phyloP scores from a whole-genome alignment of 2,797 vertebrate species.

The Scomberomorus guttatus region DNA sequence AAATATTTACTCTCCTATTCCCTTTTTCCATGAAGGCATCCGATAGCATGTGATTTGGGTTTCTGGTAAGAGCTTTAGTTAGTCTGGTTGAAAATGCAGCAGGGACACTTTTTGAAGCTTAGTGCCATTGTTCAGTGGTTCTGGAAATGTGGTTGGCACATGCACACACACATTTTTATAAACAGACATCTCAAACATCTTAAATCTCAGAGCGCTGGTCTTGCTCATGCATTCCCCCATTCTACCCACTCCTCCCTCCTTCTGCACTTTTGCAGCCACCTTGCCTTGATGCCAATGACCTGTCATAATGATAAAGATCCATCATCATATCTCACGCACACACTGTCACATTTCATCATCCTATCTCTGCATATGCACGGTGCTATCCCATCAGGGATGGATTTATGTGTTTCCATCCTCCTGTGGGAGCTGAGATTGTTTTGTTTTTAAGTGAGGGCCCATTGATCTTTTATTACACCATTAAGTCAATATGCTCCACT shows the following conservation, averaged over 20 bases:
- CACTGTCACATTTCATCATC: constrained; percentile 66
- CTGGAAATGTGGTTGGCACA: constrained; percentile 74
- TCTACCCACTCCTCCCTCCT: constrained; percentile 10
- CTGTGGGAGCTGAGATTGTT: constrained; percentile 76
- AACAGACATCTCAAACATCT: constrained; percentile 50
- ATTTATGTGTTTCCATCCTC: constrained; percentile 75
- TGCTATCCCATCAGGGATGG: constrained; percentile 65
- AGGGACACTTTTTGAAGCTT: constrained; percentile 65
- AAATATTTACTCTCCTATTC: constrained; percentile 51
- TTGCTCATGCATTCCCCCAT: constrained; percentile 3
- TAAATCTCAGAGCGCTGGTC: constrained; percentile 25
- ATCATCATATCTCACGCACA: constrained; percentile 64
- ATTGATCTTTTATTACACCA: constrained; percentile 85
- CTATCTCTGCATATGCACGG: constrained; percentile 40
- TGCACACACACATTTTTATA: constrained; percentile 30
- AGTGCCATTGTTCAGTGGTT: constrained; percentile 74
- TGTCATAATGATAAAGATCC: constrained; percentile 68
- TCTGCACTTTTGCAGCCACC: constrained; percentile 22
- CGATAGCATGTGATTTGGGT: constrained; percentile 78
- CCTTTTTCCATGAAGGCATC: constrained; percentile 68
- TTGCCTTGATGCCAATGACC: constrained; percentile 50
- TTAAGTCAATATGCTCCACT: constrained; percentile 80
- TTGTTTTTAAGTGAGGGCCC: constrained; percentile 80
- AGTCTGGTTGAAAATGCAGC: constrained; percentile 65
- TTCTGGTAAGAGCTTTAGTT: constrained; percentile 62